Percentiles rank a stretch among this genome's conserved stretches.
phyloP scores from a whole-genome alignment of 2,113 vertebrate genomes.

The Solea senegalensis region DNA sequence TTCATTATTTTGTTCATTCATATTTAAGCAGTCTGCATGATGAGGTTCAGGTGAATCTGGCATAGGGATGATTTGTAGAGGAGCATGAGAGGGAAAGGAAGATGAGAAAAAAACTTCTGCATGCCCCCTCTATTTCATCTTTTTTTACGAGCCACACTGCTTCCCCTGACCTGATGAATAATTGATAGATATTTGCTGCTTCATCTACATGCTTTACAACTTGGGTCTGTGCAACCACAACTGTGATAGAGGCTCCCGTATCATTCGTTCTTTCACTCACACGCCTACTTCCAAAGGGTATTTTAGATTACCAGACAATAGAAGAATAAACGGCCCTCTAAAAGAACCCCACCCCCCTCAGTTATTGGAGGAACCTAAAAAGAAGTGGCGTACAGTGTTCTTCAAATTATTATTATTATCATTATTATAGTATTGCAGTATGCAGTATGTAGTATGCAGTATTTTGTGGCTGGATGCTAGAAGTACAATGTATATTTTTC shows the following conservation, averaged over 20 bases:
- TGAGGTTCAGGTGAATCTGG: no score
- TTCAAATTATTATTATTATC: no score
- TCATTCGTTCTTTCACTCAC: slow-evolving; percentile 37
- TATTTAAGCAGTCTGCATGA: no score
- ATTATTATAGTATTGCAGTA: no score
- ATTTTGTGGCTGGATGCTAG: no score
- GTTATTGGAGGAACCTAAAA: neutral
- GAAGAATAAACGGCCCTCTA: neutral
- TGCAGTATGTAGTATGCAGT: no score
- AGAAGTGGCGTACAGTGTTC: no score
- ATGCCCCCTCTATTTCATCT: slow-evolving; percentile 50
- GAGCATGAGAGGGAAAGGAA: neutral
- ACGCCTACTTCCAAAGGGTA: slow-evolving; percentile 50
- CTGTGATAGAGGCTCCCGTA: slow-evolving; percentile 29
- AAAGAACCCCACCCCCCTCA: neutral
- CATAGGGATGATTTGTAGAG: no score
- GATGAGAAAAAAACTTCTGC: slow-evolving; percentile 38
- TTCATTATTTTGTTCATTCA: neutral
- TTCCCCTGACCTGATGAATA: slow-evolving; percentile 72
- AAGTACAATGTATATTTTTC: no score
- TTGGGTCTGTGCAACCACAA: slow-evolving; percentile 39
- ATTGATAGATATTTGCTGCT: slow-evolving; percentile 74
- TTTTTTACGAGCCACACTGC: slow-evolving; percentile 60
- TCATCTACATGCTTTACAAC: slow-evolving; percentile 74
- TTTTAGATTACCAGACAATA: slow-evolving; percentile 31